phyloP scores from a whole-genome alignment of 2,113 vertebrate species.

The Ascaphus truei region DNA sequence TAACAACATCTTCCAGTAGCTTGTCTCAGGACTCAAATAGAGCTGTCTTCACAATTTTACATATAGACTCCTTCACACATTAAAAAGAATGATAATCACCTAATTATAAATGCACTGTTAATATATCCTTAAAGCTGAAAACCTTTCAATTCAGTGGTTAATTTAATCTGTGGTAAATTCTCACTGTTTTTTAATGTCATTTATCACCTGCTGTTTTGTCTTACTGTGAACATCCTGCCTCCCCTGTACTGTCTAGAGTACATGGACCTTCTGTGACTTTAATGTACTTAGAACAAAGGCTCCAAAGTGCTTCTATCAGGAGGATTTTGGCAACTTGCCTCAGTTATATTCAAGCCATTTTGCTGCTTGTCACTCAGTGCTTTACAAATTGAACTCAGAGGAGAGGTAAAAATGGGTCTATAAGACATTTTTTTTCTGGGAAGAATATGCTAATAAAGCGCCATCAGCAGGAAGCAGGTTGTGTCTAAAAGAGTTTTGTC shows the following conservation, averaged over 20 bases:
- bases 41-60: constrained; percentile 67
- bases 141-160: constrained; percentile 71
- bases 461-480: constrained; percentile 82
- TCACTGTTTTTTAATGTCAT: constrained; percentile 81
- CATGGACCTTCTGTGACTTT: constrained; percentile 79
- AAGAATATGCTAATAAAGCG: constrained; percentile 82
- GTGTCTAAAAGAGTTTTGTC: constrained; percentile 82
- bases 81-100: constrained; percentile 67
- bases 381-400: constrained; percentile 76
- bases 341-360: constrained; percentile 77
- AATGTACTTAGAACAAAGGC: constrained; percentile 76
- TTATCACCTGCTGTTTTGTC: constrained; percentile 83
- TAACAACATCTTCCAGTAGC: constrained; percentile 47
- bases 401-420: constrained; percentile 74
- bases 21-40: constrained; percentile 61
- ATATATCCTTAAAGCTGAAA: constrained; percentile 70
- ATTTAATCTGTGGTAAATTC: constrained; percentile 78
- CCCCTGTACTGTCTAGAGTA: constrained; percentile 67
- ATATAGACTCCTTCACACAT: constrained; percentile 59
- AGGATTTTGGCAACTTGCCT: constrained; percentile 74
- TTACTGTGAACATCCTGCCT: constrained; percentile 78
- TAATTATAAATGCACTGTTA: constrained; percentile 78
- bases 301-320: constrained; percentile 71
- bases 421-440: constrained; percentile 74
- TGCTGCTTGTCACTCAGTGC: constrained; percentile 76